A percentile compares a stretch with the other conserved stretches of the same genome.
These are phyloP conservation scores for Orchestes rusci DNA, from an alignment of 2,888 invertebrate genomes.

Conservation along the genomic window DNA sequence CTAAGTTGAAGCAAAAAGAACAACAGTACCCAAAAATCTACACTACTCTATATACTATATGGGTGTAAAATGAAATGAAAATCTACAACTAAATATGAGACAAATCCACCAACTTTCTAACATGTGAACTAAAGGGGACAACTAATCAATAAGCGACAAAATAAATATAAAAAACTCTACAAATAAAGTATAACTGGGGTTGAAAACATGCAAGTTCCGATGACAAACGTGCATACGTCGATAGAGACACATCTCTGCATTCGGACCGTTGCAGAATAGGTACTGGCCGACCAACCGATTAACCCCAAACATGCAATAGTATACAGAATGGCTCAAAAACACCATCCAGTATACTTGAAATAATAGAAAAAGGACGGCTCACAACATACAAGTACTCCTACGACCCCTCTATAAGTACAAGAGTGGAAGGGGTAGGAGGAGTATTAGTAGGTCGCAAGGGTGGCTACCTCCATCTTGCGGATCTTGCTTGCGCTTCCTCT, in stretches of 20 bases:
- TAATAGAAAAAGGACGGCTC: constrained; percentile 26
- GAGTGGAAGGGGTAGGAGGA: constrained; percentile 46
- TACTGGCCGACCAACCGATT: constrained; percentile 45
- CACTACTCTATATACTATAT: too few species aligned
- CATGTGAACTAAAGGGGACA: too few species aligned
- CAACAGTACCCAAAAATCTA: too few species aligned
- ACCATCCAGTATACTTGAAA: constrained; percentile 34
- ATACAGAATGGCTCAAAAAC: too few species aligned
- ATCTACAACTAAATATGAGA: too few species aligned
- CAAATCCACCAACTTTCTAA: too few species aligned
- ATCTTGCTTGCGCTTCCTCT: constrained; percentile 99
- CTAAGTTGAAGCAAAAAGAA: too few species aligned
- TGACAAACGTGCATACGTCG: constrained; percentile 39
- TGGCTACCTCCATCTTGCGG: constrained; percentile 91
- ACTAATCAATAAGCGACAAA: too few species aligned
- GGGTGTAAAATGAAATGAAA: too few species aligned
- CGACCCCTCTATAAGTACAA: too few species aligned
- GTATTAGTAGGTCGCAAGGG: constrained; percentile 19
- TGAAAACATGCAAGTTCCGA: constrained; percentile 33
- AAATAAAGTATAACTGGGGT: too few species aligned
- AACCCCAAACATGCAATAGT: constrained; percentile 40
- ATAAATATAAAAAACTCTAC: too few species aligned
- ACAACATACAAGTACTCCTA: constrained; percentile 19
- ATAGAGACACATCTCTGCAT: constrained; percentile 13
- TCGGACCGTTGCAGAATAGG: constrained; percentile 41